Conservation (phyloP, 2,888 invertebrate species). For the Molorchus minor region DNA sequence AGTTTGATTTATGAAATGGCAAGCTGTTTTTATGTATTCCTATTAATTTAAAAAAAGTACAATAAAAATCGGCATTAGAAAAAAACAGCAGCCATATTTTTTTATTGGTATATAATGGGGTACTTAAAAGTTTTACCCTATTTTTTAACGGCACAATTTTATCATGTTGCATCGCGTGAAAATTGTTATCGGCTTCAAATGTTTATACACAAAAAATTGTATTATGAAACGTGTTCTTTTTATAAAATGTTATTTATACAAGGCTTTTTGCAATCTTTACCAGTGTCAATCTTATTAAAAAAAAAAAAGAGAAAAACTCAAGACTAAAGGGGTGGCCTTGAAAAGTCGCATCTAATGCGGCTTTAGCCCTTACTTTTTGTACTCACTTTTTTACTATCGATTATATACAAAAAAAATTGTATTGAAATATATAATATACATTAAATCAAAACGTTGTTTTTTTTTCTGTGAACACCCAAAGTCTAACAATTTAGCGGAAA, state of each 20-base stretch:
- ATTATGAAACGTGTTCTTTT: slow-evolving; percentile 15
- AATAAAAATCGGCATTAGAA: slow-evolving; percentile 56
- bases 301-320: slow-evolving; percentile 45
- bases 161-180: too few relatives aligned
- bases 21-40: too few relatives aligned
- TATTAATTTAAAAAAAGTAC: slow-evolving; percentile 40
- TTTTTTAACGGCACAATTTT: too few relatives aligned
- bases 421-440: slow-evolving; percentile 54
- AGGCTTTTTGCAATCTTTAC: slow-evolving; percentile 14
- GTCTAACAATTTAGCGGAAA: too few relatives aligned
- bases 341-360: slow-evolving; percentile 59
- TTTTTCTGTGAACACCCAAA: too few relatives aligned
- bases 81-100: slow-evolving; percentile 58
- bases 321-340: slow-evolving; percentile 60
- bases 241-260: slow-evolving; percentile 21
- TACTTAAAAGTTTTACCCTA: too few relatives aligned
- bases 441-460: slow-evolving; percentile 31
- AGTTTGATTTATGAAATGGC: too few relatives aligned
- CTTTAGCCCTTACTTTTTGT: slow-evolving; percentile 58
- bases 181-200: slow-evolving; percentile 18
- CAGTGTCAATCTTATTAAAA: slow-evolving; percentile 31
- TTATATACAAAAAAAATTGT: slow-evolving; percentile 52
- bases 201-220: slow-evolving; percentile 12
- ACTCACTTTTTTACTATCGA: slow-evolving; percentile 52
- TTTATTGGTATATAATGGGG: slow-evolving; percentile 26